These are phyloP conservation scores for Trematomus loennbergii DNA, from an alignment of 2,113 vertebrate genomes.

Conservation along the genomic window DNA sequence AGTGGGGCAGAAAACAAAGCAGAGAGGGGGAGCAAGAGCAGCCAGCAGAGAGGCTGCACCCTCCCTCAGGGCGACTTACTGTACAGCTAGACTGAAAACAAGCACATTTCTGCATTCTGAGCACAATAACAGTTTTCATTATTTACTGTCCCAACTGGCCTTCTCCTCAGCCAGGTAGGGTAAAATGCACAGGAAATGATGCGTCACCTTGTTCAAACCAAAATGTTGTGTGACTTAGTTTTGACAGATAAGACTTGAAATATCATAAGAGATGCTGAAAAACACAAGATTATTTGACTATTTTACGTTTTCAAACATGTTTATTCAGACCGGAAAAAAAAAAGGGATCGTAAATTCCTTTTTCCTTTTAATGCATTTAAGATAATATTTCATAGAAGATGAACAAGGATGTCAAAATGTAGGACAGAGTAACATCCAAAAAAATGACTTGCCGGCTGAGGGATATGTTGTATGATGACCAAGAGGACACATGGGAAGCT, in stretches of 20 bases:
- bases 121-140: conserved; percentile 22
- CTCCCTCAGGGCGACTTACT: conserved; percentile 62
- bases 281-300: too few relatives aligned
- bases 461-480: background rate
- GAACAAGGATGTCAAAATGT: conserved; percentile 20
- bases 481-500: background rate
- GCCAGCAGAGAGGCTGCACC: conserved; percentile 57
- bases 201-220: background rate
- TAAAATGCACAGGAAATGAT: background rate
- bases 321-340: too few relatives aligned
- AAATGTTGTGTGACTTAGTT: background rate
- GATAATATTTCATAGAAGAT: background rate
- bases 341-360: too few relatives aligned
- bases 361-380: background rate
- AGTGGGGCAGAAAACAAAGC: conserved; percentile 75
- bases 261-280: background rate
- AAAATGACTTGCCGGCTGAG: conserved; percentile 3
- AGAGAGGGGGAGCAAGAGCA: conserved; percentile 44
- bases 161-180: background rate
- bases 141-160: background rate
- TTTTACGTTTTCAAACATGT: too few relatives aligned
- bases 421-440: conserved; percentile 11
- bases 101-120: conserved; percentile 46
- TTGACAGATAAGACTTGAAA: background rate
- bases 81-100: conserved; percentile 54